These are phyloP conservation scores for Cetonia aurata DNA, from an alignment of 2,888 invertebrate species.

Conservation along the genomic window DNA sequence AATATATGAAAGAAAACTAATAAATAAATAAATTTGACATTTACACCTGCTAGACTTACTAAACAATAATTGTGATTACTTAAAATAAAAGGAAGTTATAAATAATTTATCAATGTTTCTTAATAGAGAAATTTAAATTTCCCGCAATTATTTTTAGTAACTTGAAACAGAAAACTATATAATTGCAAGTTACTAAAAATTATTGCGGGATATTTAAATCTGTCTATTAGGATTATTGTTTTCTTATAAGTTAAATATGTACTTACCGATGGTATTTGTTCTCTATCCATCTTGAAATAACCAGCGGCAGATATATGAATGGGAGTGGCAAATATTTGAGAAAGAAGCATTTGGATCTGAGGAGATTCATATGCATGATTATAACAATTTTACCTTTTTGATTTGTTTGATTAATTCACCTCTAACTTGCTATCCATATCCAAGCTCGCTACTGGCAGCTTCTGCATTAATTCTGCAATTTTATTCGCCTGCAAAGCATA, in stretches of 20 bases:
- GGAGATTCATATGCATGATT: slow-evolving; percentile 42
- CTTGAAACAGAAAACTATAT: no score
- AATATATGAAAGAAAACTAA: no score
- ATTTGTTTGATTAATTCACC: no score
- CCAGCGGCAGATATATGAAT: slow-evolving; percentile 57
- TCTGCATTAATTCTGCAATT: slow-evolving; percentile 54
- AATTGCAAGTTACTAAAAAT: not conserved
- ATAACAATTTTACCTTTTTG: not conserved
- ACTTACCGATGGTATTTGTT: slow-evolving; percentile 57
- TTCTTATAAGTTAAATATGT: not conserved
- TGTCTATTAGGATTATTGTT: no score
- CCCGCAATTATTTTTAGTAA: no score
- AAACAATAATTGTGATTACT: no score
- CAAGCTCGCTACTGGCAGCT: slow-evolving; percentile 52
- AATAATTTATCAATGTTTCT: no score
- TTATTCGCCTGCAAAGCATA: slow-evolving; percentile 53
- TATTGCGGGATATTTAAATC: no score
- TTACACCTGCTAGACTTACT: no score
- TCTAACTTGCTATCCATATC: slow-evolving; percentile 53
- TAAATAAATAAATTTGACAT: no score
- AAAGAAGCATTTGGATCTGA: slow-evolving; percentile 56
- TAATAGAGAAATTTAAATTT: no score
- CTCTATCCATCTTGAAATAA: slow-evolving; percentile 57
- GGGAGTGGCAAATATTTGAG: slow-evolving; percentile 54
- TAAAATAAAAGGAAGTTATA: no score